Conservation (phyloP, 37 sponge, comb jelly and placozoan genomes). For the Beroe forskalii region DNA sequence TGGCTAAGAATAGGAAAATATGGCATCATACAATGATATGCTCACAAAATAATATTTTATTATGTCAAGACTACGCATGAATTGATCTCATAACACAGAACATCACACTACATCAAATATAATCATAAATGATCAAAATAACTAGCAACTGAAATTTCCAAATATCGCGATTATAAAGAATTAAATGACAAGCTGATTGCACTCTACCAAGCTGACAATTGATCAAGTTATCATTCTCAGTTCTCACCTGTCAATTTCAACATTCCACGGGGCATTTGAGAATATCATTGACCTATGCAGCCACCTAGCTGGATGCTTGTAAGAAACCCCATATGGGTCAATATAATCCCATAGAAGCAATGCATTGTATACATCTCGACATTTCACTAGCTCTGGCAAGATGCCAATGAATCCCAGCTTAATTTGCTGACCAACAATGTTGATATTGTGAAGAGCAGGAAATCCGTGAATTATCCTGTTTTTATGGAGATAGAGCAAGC, state of each 20-base stretch:
- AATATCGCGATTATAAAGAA: no score
- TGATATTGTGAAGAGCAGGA: conserved; percentile 48
- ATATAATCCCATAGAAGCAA: neutral
- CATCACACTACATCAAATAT: no score
- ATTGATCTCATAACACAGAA: no score
- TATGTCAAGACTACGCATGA: no score
- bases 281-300: conserved; percentile 33
- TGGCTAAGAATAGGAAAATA: no score
- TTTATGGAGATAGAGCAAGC: neutral
- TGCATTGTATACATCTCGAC: conserved; percentile 13
- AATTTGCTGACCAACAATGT: neutral
- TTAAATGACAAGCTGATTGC: no score
- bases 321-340: neutral
- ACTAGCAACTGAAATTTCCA: no score
- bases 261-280: conserved; percentile 14
- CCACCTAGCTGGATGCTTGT: conserved; percentile 38
- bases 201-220: no score
- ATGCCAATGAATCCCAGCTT: conserved; percentile 44
- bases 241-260: conserved; percentile 44
- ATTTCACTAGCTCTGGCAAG: conserved; percentile 33
- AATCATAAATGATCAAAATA: no score
- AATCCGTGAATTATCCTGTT: conserved; percentile 28
- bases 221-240: no score
- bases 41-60: no score
- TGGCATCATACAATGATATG: no score